phyloP scores from a whole-genome alignment of 2,888 invertebrate species.

The Erebia palarica region DNA sequence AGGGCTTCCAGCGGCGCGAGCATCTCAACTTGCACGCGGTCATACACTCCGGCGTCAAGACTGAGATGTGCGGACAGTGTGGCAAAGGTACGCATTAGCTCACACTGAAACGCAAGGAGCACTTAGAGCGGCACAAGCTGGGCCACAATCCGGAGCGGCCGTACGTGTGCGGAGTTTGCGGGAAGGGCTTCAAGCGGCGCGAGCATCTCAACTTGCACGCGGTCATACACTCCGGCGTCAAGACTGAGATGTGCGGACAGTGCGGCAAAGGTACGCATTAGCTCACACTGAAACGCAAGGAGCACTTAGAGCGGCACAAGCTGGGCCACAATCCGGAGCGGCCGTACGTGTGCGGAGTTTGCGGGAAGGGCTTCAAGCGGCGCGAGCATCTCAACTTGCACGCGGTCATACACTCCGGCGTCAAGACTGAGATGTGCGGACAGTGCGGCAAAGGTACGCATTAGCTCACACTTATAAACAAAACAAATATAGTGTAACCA shows the following conservation, averaged over 20 bases:
- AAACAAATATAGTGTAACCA: too few relatives aligned
- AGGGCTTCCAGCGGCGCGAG: conserved; percentile 8
- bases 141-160: conserved; percentile 9
- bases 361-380: conserved; percentile 8
- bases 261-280: not conserved
- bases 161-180: conserved; percentile 7
- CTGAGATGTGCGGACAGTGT: too few relatives aligned
- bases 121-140: conserved; percentile 76
- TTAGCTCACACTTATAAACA: too few relatives aligned
- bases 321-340: conserved; percentile 4
- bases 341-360: conserved; percentile 6
- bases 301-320: conserved; percentile 83
- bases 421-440: conserved; percentile 15
- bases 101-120: conserved; percentile 90
- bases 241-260: conserved; percentile 11
- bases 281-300: conserved; percentile 85
- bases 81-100: too few relatives aligned
- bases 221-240: conserved; percentile 10
- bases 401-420: conserved; percentile 10
- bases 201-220: conserved; percentile 12
- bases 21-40: too few relatives aligned
- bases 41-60: too few relatives aligned
- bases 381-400: conserved; percentile 11
- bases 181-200: conserved; percentile 9
- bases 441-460: conserved; percentile 3